Evolutionary conservation across 2,113 vertebrate genomes (phyloP), one percentile per base, ranked within the genome.

Genomic region (Aythya baeri): DNA sequence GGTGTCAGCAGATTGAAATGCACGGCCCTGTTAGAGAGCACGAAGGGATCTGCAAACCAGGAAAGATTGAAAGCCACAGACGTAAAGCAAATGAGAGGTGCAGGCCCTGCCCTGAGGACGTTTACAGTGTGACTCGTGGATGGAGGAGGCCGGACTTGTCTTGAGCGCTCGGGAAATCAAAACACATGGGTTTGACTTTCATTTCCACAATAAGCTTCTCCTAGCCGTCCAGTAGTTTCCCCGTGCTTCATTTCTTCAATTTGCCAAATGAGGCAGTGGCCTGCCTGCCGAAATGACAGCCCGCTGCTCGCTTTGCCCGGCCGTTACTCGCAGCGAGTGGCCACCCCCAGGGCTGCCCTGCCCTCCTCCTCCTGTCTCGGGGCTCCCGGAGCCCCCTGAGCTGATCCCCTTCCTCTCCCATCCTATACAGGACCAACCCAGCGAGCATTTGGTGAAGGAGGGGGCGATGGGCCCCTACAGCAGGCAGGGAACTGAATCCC

Each of bases 101-200:
- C 32, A 78, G 62, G 94, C 92, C 77, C 86, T 96, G 92, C 94
- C 93, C 94, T 86, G 88, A 76, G 92, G 94, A 34, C 74, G n/a
- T 94, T 92, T 94, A 91, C 80, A 62, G 2, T 29, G 49, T 54
- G 86, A 72, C 57, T 94, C 0, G 18, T 83, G 86, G 90, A 81
- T 81, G 73, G 81, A 50, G 86, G 88, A 90, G 86, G 70, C 88
- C 82, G 80, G 83, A 94, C 90, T 93, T 65, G 52, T 4, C 15
- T 55, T 36, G 52, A 78, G 58, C 6, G 4, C 73, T 84, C 61
- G 90, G 76, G 83, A 89, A 90, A 81, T 86, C 88, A 86, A 91
- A 95, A 72, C 46, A 27, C 52, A 49, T 0, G 1, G 65, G 70
- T 71, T 78, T 77, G 72, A 65, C 83, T 90, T 88, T 83, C 27